Evolutionary conservation across 2,888 invertebrate species (phyloP).

Genomic region (Drosophila paranaensis): DNA sequence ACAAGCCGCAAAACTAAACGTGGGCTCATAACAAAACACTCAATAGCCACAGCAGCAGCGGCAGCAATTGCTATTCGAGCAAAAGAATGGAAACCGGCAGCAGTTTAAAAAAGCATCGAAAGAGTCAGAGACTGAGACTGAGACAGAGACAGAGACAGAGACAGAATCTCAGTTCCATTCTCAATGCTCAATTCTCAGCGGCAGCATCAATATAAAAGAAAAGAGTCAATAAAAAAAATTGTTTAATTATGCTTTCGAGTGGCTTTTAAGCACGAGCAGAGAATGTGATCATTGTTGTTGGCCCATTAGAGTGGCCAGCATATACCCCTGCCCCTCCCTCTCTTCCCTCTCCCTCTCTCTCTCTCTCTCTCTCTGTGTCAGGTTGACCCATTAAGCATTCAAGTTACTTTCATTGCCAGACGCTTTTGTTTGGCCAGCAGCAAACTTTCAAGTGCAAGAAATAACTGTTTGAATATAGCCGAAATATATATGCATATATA

Average conservation of each 20-base stretch:
- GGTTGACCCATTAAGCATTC: slow-evolving; percentile 64
- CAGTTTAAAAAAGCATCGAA: slow-evolving; percentile 41
- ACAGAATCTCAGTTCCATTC: slow-evolving; percentile 40
- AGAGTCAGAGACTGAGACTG: slow-evolving; percentile 18
- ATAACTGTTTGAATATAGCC: slow-evolving; percentile 37
- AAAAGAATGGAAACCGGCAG: slow-evolving; percentile 44
- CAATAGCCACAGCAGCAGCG: slow-evolving; percentile 15
- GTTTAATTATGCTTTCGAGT: slow-evolving; percentile 77
- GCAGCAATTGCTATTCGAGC: slow-evolving; percentile 32
- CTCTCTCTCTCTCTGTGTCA: slow-evolving; percentile 31
- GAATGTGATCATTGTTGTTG: slow-evolving; percentile 66
- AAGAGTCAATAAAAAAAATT: slow-evolving; percentile 78
- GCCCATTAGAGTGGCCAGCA: slow-evolving; percentile 60
- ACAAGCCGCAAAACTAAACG: slow-evolving; percentile 59
- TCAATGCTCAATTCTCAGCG: slow-evolving; percentile 17
- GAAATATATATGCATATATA: slow-evolving; percentile 8
- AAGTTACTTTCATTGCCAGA: slow-evolving; percentile 61
- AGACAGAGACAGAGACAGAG: slow-evolving; percentile 38
- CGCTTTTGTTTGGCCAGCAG: slow-evolving; percentile 27
- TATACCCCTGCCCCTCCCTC: slow-evolving; percentile 8
- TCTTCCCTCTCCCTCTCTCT: background rate
- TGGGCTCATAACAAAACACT: slow-evolving; percentile 57
- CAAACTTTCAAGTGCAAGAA: slow-evolving; percentile 45
- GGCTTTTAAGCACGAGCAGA: slow-evolving; percentile 73
- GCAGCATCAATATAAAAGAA: slow-evolving; percentile 66